Evolutionary conservation across 2,888 invertebrate species (phyloP).

Genomic region (Subacronicta megacephala): DNA sequence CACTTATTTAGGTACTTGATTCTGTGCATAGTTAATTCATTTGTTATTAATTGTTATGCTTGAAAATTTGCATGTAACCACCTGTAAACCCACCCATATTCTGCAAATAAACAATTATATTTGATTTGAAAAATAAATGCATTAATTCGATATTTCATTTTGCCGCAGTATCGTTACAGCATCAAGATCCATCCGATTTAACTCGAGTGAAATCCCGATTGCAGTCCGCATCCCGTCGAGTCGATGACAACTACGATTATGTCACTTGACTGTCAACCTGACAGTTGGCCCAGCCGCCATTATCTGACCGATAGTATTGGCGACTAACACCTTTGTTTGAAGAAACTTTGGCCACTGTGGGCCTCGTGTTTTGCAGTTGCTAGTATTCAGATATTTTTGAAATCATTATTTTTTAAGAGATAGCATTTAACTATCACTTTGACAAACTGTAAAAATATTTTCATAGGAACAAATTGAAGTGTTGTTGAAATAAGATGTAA

Average conservation of each 20-base stretch:
- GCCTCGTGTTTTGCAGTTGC: no score
- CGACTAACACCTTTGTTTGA: constrained; percentile 20
- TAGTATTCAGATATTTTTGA: neutral
- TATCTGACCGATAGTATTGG: constrained; percentile 41
- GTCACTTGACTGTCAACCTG: constrained; percentile 56
- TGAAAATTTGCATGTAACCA: no score
- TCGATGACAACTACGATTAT: constrained; percentile 57
- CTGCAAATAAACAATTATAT: no score
- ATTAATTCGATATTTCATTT: constrained; percentile 32
- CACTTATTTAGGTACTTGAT: no score
- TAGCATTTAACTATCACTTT: no score
- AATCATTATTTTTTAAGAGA: neutral
- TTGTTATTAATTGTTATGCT: no score
- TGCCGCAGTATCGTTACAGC: constrained; percentile 11
- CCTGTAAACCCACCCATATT: no score
- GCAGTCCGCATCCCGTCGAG: constrained; percentile 41
- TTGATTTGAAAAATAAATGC: no score
- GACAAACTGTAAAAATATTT: no score
- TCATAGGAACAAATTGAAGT: no score
- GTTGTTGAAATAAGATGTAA: no score
- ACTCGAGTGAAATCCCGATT: constrained; percentile 53
- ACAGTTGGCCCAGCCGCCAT: constrained; percentile 34
- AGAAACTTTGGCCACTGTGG: constrained; percentile 10
- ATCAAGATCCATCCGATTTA: constrained; percentile 48
- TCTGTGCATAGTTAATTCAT: no score